A percentile compares a stretch with the other conserved stretches of the same genome.
These are phyloP conservation scores for Pristionchus arcanus DNA, from an alignment of 2,888 invertebrate genomes.

Conservation along the genomic window DNA sequence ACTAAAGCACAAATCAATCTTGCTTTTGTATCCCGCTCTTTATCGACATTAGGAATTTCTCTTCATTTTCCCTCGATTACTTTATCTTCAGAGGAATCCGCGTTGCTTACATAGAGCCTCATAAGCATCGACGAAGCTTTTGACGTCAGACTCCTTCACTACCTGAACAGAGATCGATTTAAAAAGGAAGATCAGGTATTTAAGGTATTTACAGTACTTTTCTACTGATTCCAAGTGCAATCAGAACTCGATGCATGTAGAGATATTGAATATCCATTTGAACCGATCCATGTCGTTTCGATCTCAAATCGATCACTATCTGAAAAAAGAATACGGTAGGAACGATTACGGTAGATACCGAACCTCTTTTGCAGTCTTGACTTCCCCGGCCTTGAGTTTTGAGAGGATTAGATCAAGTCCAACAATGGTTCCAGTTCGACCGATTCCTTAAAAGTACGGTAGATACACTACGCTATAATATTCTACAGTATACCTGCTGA, in stretches of 20 bases:
- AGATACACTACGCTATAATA: neutral
- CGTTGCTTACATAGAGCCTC: constrained; percentile 1
- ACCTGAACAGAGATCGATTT: neutral
- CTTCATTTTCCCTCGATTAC: neutral
- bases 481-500: constrained; percentile 51
- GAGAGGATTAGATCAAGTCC: constrained; percentile 17
- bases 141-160: constrained; percentile 22
- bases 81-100: neutral
- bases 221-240: neutral
- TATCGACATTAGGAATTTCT: neutral
- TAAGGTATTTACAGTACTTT: neutral
- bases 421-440: constrained; percentile 52
- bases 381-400: neutral
- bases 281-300: constrained; percentile 64
- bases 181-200: neutral
- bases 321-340: constrained; percentile 15
- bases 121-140: neutral
- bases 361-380: constrained; percentile 30
- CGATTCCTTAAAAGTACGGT: constrained; percentile 35
- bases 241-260: constrained; percentile 59
- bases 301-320: constrained; percentile 64
- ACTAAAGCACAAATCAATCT: no score
- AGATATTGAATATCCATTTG: constrained; percentile 70
- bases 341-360: neutral
- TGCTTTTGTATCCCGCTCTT: no score